Evolutionary conservation across 2,888 invertebrate species (phyloP).

Genomic region (Colletes collaris): DNA sequence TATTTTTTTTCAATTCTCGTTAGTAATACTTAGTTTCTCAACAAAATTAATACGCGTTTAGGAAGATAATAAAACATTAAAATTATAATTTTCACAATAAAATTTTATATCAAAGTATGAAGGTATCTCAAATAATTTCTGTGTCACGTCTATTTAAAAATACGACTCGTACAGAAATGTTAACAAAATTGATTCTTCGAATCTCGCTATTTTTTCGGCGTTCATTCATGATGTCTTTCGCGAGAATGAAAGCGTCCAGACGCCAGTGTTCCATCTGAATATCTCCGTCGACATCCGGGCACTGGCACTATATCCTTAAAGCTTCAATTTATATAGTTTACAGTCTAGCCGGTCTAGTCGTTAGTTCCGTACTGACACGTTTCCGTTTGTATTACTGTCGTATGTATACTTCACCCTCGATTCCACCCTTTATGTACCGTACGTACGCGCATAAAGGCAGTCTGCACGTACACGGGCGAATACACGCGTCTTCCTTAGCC

Average conservation of each 20-base stretch:
- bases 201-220: too few relatives aligned
- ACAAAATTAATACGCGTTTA: too few relatives aligned
- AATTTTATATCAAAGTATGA: too few relatives aligned
- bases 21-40: too few relatives aligned
- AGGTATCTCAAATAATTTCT: too few relatives aligned
- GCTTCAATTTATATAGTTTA: conserved; percentile 43
- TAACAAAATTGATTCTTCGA: too few relatives aligned
- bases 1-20: too few relatives aligned
- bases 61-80: too few relatives aligned
- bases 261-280: not conserved
- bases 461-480: conserved; percentile 11
- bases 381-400: conserved; percentile 25
- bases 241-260: conserved; percentile 4
- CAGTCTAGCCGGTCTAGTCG: conserved; percentile 14
- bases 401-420: conserved; percentile 25
- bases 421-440: conserved; percentile 30
- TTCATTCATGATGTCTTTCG: not conserved
- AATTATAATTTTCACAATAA: too few relatives aligned
- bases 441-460: conserved; percentile 22
- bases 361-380: conserved; percentile 39
- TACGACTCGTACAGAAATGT: too few relatives aligned
- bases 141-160: too few relatives aligned
- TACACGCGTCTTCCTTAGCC: conserved; percentile 50
- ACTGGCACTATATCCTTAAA: conserved; percentile 12
- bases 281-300: not conserved